These are phyloP conservation scores for Phymanthus crucifer DNA, from an alignment of 92 coral and sea anemone species.

Conservation along the genomic window DNA sequence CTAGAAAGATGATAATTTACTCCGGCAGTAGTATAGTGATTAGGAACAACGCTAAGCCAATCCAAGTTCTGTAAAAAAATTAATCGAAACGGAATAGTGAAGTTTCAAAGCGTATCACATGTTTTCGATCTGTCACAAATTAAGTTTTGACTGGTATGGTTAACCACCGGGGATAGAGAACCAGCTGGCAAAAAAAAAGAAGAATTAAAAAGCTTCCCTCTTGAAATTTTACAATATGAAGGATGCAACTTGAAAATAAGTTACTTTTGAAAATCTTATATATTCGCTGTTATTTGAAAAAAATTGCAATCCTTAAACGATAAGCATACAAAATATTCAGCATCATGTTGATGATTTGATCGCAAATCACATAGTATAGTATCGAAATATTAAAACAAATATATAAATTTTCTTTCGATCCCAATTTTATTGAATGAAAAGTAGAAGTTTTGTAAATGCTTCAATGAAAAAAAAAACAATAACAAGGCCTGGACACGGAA, in stretches of 20 bases:
- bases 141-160: conserved; percentile 11
- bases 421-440: neutral
- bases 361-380: neutral
- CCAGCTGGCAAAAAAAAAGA: neutral
- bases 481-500: neutral
- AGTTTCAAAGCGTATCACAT: neutral
- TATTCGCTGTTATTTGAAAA: neutral
- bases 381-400: neutral
- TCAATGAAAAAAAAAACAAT: neutral
- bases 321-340: neutral
- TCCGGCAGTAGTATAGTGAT: neutral
- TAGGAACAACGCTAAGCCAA: neutral
- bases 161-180: neutral
- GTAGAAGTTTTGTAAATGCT: neutral
- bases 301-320: neutral
- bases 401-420: neutral
- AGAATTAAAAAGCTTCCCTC: neutral
- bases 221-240: neutral
- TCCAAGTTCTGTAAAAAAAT: neutral
- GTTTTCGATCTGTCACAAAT: neutral
- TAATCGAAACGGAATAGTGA: conserved; percentile 1
- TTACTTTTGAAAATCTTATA: neutral
- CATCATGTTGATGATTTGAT: neutral
- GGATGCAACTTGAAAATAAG: neutral
- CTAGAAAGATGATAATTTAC: neutral